Conservation (phyloP, 2,113 vertebrate species). For the Epinephelus fuscoguttatus region DNA sequence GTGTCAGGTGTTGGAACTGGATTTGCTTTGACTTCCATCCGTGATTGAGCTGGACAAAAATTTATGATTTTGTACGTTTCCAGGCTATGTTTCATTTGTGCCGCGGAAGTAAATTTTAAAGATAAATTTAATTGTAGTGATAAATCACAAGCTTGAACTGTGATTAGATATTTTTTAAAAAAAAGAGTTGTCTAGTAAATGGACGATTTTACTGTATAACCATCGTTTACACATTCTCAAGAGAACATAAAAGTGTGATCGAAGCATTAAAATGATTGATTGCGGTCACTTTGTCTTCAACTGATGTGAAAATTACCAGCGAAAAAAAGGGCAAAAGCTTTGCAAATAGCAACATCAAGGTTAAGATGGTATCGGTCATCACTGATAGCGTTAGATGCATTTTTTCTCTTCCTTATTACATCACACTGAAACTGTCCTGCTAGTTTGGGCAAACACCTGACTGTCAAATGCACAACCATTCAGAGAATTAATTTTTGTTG, state of each 20-base stretch:
- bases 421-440: not conserved
- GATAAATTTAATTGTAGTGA: not conserved
- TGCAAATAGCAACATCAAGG: not conserved
- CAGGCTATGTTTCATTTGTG: not conserved
- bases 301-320: not conserved
- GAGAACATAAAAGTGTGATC: not conserved
- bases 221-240: not conserved
- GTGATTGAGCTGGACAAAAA: too few species aligned
- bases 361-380: not conserved
- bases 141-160: too few species aligned
- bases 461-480: not conserved
- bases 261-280: not conserved
- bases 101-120: not conserved
- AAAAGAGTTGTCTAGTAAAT: too few species aligned
- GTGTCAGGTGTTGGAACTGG: not conserved
- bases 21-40: not conserved
- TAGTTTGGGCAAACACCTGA: not conserved
- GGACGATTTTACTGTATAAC: not conserved
- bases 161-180: too few species aligned
- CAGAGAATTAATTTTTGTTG: not conserved
- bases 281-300: not conserved
- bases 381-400: not conserved
- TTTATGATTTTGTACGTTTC: not conserved
- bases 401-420: not conserved
- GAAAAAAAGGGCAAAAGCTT: not conserved